A percentile compares a stretch with the other conserved stretches of the same genome.
phyloP scores from a whole-genome alignment of 2,888 invertebrate genomes.

The Spisula subtruncata region DNA sequence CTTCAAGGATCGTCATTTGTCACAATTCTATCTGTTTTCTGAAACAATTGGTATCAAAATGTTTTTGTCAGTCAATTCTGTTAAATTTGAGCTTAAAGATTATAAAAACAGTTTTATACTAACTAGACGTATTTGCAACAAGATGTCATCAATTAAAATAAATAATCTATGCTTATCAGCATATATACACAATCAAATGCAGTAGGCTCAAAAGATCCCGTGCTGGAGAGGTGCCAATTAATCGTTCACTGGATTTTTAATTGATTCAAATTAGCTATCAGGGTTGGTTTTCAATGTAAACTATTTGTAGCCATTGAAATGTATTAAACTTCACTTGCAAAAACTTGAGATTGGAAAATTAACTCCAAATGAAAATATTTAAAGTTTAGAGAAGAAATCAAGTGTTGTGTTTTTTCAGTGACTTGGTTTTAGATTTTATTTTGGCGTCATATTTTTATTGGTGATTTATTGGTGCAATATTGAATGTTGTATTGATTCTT shows the following conservation, averaged over 20 bases:
- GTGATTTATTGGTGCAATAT: not conserved
- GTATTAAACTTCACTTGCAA: not conserved
- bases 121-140: not conserved
- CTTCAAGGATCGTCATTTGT: too few species aligned
- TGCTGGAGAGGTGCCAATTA: not conserved
- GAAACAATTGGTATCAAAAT: too few species aligned
- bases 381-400: constrained; percentile 31
- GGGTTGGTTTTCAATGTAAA: not conserved
- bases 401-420: not conserved
- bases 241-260: not conserved
- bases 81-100: too few species aligned
- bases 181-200: not conserved
- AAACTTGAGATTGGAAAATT: constrained; percentile 24
- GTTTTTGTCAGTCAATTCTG: too few species aligned
- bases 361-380: constrained; percentile 32
- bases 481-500: not conserved
- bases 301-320: constrained; percentile 14
- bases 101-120: not conserved
- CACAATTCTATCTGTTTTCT: too few species aligned
- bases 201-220: not conserved
- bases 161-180: not conserved
- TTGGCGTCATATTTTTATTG: not conserved
- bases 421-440: not conserved
- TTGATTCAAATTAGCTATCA: constrained; percentile 24
- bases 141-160: constrained; percentile 21